phyloP scores from a whole-genome alignment of 2,888 invertebrate genomes.

The Deilephila porcellus region DNA sequence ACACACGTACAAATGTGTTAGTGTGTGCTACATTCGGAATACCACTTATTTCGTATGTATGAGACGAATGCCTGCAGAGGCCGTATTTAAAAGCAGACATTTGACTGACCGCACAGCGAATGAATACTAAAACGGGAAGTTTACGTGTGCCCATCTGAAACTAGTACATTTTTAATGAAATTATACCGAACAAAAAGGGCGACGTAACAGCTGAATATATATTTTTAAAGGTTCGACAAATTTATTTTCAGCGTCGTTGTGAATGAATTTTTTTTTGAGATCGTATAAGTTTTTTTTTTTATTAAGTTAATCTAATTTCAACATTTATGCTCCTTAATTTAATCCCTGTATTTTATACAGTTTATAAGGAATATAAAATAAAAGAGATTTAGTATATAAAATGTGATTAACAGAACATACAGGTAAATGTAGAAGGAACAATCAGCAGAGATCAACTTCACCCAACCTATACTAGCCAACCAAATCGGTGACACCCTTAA shows the following conservation, averaged over 20 bases:
- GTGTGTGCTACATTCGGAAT: constrained; percentile 43
- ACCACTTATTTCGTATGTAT: constrained; percentile 76
- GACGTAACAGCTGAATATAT: background rate
- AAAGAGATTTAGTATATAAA: no score
- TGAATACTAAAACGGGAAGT: constrained; percentile 60
- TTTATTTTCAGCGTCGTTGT: background rate
- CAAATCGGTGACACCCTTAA: no score
- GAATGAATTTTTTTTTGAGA: background rate
- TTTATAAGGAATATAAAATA: no score
- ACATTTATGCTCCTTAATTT: no score
- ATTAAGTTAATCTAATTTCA: no score
- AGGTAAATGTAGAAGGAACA: no score
- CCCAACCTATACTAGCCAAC: no score
- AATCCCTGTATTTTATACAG: no score
- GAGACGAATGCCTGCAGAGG: constrained; percentile 64
- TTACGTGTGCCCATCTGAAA: constrained; percentile 42
- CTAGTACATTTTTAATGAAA: constrained; percentile 41
- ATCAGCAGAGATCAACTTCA: no score
- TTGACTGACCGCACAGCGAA: constrained; percentile 64
- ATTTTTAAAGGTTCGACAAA: background rate
- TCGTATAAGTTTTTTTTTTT: background rate
- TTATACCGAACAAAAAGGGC: constrained; percentile 28
- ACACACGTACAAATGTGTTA: constrained; percentile 54
- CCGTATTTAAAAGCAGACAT: constrained; percentile 73
- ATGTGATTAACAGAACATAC: no score